phyloP scores from a whole-genome alignment of 2,888 invertebrate genomes.

The Notodonta dromedarius region DNA sequence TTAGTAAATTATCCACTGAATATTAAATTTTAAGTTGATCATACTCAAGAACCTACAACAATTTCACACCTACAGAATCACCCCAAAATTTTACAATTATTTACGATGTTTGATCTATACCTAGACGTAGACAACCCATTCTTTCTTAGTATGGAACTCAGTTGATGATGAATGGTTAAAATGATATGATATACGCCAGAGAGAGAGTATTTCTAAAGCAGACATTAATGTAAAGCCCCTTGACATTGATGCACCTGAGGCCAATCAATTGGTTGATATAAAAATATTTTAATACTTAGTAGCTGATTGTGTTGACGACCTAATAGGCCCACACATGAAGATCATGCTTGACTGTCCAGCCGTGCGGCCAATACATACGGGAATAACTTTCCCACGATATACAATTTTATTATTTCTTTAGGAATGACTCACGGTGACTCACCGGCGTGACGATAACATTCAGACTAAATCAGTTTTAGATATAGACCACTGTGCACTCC shows the following conservation, averaged over 20 bases:
- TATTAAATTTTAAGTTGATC: too few species aligned
- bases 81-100: neutral
- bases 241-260: too few species aligned
- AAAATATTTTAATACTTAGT: too few species aligned
- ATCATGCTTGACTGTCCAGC: constrained; percentile 6
- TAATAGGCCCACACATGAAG: constrained; percentile 4
- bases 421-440: constrained; percentile 33
- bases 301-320: too few species aligned
- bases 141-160: neutral
- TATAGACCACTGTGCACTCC: constrained; percentile 2
- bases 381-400: constrained; percentile 23
- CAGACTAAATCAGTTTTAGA: constrained; percentile 10
- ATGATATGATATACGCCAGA: too few species aligned
- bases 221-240: too few species aligned
- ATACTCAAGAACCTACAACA: neutral
- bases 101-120: neutral
- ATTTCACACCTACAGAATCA: neutral
- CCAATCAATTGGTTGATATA: too few species aligned
- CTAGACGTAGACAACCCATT: neutral
- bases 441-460: constrained; percentile 16
- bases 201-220: too few species aligned
- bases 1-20: too few species aligned
- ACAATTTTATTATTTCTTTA: constrained; percentile 21
- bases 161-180: constrained; percentile 5
- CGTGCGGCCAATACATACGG: constrained; percentile 28